A percentile compares a stretch with the other conserved stretches of the same genome.
Conservation (phyloP, 2,113 vertebrate species). For the Xiphias gladius region DNA sequence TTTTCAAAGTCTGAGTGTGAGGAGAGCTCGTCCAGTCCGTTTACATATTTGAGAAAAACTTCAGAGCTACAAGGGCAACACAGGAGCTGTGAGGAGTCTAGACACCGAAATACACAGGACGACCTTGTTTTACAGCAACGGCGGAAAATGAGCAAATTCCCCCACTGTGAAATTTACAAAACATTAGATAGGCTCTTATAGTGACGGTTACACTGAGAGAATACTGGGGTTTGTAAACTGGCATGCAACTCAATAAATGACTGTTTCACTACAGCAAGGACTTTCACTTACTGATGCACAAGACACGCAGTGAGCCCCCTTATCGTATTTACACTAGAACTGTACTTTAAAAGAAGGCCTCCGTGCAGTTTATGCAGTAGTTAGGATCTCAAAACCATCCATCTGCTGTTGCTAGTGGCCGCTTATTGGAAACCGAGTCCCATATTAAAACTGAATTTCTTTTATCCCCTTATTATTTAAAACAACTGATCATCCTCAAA, state of each 20-base stretch:
- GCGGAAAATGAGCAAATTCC: neutral
- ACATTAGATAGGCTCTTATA: neutral
- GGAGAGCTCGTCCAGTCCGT: constrained; percentile 1
- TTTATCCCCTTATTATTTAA: no score
- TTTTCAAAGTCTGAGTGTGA: neutral
- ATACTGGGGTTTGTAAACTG: neutral
- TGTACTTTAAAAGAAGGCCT: neutral
- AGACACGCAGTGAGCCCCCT: neutral
- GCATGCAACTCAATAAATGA: constrained; percentile 9
- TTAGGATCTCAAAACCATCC: neutral
- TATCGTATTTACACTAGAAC: constrained; percentile 28
- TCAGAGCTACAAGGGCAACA: neutral
- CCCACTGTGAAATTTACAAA: neutral
- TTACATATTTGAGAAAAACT: constrained; percentile 20
- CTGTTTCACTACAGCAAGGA: neutral
- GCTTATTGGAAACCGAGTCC: neutral
- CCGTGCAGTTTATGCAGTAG: neutral
- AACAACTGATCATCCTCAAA: no score
- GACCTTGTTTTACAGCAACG: neutral
- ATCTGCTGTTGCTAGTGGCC: neutral
- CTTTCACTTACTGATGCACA: neutral
- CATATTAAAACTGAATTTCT: no score
- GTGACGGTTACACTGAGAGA: neutral
- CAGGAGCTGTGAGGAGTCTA: constrained; percentile 4
- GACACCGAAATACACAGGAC: neutral